These are phyloP conservation scores for Eolophus roseicapilla DNA, from an alignment of 2,113 vertebrate species.

Conservation along the genomic window DNA sequence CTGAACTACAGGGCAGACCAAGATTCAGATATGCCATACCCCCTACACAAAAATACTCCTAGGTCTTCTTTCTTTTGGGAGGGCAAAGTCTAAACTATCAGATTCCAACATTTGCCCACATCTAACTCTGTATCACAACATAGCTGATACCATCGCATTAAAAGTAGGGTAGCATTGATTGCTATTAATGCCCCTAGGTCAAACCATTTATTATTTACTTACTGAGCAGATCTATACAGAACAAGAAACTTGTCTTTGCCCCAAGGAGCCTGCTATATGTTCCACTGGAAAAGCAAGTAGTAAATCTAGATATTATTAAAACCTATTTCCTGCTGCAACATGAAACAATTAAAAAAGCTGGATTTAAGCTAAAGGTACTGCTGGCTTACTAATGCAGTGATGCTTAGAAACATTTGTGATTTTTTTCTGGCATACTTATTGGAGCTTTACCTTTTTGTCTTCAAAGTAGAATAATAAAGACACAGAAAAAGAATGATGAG, in stretches of 20 bases:
- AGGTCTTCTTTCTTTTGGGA: not conserved
- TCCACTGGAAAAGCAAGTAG: not conserved
- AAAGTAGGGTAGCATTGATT: not conserved
- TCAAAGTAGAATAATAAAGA: not conserved
- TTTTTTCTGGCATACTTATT: not conserved
- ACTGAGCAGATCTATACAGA: not conserved
- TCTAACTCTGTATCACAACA: not conserved
- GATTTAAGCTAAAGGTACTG: not conserved
- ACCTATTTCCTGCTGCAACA: not conserved
- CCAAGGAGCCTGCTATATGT: not conserved
- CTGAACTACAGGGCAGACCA: not conserved
- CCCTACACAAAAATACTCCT: not conserved
- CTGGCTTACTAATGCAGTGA: not conserved
- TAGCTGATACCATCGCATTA: not conserved
- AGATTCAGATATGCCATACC: not conserved
- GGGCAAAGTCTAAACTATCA: not conserved
- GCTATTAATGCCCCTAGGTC: not conserved
- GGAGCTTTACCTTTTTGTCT: not conserved
- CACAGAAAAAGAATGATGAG: not conserved
- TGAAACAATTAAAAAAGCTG: not conserved
- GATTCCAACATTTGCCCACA: not conserved
- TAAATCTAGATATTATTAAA: slow-evolving; percentile 17
- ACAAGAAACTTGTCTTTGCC: slow-evolving; percentile 10
- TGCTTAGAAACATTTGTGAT: not conserved
- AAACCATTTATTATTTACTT: slow-evolving; percentile 39